Evolutionary conservation across 2,888 invertebrate genomes (phyloP), one percentile per base, ranked within the genome.

Genomic region (Hyppa rectilinea): DNA sequence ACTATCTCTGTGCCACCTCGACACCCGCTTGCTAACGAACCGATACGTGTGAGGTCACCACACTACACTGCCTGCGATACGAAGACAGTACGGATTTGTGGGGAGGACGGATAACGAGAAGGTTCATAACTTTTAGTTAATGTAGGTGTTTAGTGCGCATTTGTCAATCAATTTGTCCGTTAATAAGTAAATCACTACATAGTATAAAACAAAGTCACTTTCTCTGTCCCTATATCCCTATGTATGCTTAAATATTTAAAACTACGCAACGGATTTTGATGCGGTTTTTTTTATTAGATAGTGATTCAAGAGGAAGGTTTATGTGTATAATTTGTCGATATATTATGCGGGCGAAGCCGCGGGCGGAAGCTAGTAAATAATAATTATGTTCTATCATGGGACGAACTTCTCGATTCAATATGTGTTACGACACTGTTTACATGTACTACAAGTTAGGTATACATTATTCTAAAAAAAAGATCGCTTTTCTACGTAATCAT

Each of bases 31-130:
- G 23, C 20, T 26, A 31, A 49, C 47, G 45, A 43, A 26, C 38
- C 26, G 59, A 40, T 14, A 12, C 53, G 31, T 29, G 17, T 31
- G 20, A 7, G 26, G 36, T 26, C 66, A 14, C 10, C 14, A 23
- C 65, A 5, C 65, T 56, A 40, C 23, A 23, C 17, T n/a, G 38
- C 34, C 59, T 34, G 31, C 31, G 56, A 52, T 14, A 23, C n/a
- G n/a, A 23, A 61, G 40, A 40, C 40, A 38, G 9, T 14, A n/a
- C 4, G 12, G 14, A 55, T 20, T 40, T 66, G 9, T 38, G 38
- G 20, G 5, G 14, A 40, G 38, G 38, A 43, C 26, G 53, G 71
- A 40, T 31, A 26, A n/a, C 29, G 29, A 34, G 17, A 50, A 38
- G 45, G 31, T 26, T 26, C 12, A 12, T 53, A 20, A 52, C 14